Evolutionary conservation across 2,797 vertebrate genomes (phyloP), one percentile per base, ranked within the genome.

Genomic region (Glyptemys insculpta): DNA sequence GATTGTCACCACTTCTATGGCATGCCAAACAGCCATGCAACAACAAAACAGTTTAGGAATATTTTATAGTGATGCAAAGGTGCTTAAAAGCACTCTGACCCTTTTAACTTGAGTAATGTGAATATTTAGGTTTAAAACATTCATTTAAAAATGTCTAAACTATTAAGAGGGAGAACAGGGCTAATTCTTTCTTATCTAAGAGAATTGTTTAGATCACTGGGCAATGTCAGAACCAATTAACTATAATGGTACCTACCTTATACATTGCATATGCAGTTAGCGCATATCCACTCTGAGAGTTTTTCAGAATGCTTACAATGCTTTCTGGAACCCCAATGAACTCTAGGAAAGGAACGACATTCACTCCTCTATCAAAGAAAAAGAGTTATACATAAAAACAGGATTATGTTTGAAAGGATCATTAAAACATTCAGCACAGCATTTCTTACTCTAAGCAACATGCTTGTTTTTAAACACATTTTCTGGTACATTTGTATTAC

Each of bases 221-320:
- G 62, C 85, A 94, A 83, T 50, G 27, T 85, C 79, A 65, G 52
- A 91, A 76, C 34, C 80, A 90, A 80, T 65, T 94, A 94, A 56
- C 27, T 56, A 1, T 44, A 79, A 74, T 44, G 62, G 81, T 86
- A 95, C 96, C 98, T 98, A 99, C 99, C 99, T 99, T 99, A 97
- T 99, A 99, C 98, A 99, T 98, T 88, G 99, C 99, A 91, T 99
- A 99, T 0, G 99, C 99, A 52, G 99, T 99, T 91, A 99, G 98
- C 19, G 99, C 99, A 80, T 99, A 99, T 84, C 99, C 99, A 92
- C 99, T 99, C 34, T 99, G 99, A 54, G 99, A 99, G 94, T 99
- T 98, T 97, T 98, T 99, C 98, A 99, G 97, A 95, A 99, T 98
- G 95, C 96, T 98, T 83, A 99, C 98, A 65, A 99, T 6, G 6